Conservation (phyloP, 2,113 vertebrate genomes). For the Aphelocoma coerulescens region DNA sequence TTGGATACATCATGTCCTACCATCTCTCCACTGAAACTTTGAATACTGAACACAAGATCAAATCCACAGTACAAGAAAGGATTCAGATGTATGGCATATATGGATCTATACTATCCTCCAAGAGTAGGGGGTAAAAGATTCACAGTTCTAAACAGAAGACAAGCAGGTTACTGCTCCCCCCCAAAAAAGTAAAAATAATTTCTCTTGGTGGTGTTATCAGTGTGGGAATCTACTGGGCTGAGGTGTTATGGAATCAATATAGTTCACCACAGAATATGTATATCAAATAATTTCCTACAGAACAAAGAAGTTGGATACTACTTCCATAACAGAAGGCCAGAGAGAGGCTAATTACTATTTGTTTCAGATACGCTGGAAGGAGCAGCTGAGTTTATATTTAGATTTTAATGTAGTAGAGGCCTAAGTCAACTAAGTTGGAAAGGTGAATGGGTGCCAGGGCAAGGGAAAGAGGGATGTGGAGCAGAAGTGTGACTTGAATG, state of each 20-base stretch:
- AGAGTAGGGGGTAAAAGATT: not conserved
- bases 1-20: not conserved
- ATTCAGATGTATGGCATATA: not conserved
- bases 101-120: not conserved
- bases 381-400: not conserved
- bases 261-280: not conserved
- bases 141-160: not conserved
- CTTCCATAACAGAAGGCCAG: not conserved
- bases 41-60: not conserved
- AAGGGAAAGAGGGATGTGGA: not conserved
- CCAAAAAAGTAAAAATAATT: not conserved
- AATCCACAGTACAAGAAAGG: not conserved
- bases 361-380: not conserved
- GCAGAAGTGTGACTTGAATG: not conserved
- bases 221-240: not conserved
- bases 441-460: not conserved
- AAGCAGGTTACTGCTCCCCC: not conserved
- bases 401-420: not conserved
- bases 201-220: not conserved
- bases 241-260: not conserved
- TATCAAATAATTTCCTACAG: not conserved
- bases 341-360: not conserved
- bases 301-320: not conserved
- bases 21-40: not conserved
- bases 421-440: not conserved